Conservation (phyloP, 1,140 invertebrate species). For the Bombus superbus region DNA sequence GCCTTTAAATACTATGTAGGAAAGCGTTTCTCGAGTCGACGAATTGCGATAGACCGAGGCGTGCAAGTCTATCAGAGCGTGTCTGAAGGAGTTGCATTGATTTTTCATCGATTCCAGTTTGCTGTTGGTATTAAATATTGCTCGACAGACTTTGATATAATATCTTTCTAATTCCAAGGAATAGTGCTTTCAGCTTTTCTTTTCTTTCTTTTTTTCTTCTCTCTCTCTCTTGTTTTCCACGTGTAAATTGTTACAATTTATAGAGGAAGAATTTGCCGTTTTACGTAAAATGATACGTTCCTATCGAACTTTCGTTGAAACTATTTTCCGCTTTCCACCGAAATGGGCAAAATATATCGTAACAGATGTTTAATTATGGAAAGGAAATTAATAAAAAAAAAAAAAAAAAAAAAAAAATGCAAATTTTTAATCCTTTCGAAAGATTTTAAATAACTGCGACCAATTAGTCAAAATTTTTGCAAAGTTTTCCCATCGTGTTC, state of each 20-base stretch:
- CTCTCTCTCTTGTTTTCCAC: neutral
- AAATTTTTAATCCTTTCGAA: too few species aligned
- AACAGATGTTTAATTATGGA: too few species aligned
- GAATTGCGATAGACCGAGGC: conserved; percentile 66
- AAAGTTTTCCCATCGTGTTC: too few species aligned
- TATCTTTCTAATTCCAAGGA: neutral
- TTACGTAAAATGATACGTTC: neutral
- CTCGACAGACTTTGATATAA: conserved; percentile 15
- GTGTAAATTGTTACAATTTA: neutral
- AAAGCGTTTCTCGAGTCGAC: conserved; percentile 51
- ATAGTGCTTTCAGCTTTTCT: neutral
- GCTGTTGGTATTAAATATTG: conserved; percentile 45
- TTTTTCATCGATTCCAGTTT: conserved; percentile 73
- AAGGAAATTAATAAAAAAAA: too few species aligned
- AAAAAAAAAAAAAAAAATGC: too few species aligned
- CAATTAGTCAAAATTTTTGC: neutral
- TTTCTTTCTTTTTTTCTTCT: too few species aligned
- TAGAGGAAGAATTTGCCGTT: rapidly evolving
- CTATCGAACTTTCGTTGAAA: neutral
- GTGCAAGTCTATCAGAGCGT: conserved; percentile 76
- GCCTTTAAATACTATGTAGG: conserved; percentile 44
- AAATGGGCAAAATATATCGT: too few species aligned
- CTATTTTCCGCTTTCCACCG: too few species aligned
- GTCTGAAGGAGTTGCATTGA: conserved; percentile 75
- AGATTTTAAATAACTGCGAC: neutral